Percentiles rank a stretch among this genome's conserved stretches.
Conservation (phyloP, 1,140 invertebrate genomes). For the Leptopilina clavipes region DNA sequence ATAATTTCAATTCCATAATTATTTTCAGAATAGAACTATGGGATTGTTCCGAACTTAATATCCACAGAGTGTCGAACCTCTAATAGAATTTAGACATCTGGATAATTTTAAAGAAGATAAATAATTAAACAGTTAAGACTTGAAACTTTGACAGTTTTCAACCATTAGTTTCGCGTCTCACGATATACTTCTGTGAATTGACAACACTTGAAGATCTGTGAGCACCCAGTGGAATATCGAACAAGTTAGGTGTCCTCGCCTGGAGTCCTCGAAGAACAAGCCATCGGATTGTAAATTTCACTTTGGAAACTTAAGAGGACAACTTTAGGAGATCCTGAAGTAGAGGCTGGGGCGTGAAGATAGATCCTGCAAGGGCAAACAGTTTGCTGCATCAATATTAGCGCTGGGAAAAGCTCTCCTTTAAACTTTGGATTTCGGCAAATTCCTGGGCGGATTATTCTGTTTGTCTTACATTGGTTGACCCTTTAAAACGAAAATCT, state of each 20-base stretch:
- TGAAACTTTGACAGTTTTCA: neutral
- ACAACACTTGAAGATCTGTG: neutral
- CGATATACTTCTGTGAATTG: neutral
- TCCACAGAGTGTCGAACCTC: no score
- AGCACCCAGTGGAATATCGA: constrained; percentile 4
- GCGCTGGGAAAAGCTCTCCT: constrained; percentile 1
- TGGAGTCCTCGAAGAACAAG: constrained; percentile 5
- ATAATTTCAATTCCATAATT: no score
- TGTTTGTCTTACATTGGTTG: constrained; percentile 14
- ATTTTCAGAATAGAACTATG: no score
- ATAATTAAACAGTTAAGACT: no score
- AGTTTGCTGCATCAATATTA: constrained; percentile 31
- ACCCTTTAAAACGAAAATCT: neutral
- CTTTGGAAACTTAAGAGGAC: constrained; percentile 15
- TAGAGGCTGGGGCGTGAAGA: constrained; percentile 3
- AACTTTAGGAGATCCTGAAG: constrained; percentile 2
- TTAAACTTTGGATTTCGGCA: constrained; percentile 2
- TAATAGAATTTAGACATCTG: no score
- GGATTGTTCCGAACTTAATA: no score
- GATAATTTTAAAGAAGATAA: no score
- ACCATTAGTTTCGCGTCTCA: neutral
- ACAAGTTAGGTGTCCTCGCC: constrained; percentile 17
- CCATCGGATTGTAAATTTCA: constrained; percentile 30
- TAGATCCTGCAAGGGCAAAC: constrained; percentile 10
- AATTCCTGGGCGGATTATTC: constrained; percentile 9